phyloP scores from a whole-genome alignment of 2,797 vertebrate species.

The Synaphobranchus kaupii region DNA sequence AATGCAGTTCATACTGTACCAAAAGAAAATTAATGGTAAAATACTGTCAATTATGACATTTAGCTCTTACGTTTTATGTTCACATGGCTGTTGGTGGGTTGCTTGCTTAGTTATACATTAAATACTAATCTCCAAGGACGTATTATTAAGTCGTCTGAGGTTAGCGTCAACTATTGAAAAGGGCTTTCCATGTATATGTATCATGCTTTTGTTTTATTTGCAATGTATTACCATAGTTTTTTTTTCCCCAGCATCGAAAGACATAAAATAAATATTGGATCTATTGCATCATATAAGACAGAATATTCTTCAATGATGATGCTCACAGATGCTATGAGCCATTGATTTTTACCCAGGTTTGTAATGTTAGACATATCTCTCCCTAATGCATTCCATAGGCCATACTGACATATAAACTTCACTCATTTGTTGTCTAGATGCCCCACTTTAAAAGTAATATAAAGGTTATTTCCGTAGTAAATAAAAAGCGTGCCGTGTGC shows the following conservation, averaged over 20 bases:
- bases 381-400: background rate
- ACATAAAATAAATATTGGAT: background rate
- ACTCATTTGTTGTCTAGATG: background rate
- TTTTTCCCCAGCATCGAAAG: background rate
- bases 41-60: background rate
- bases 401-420: background rate
- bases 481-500: background rate
- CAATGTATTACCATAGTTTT: background rate
- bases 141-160: background rate
- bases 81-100: background rate
- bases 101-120: background rate
- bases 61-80: background rate
- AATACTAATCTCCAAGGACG: background rate
- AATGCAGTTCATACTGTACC: background rate
- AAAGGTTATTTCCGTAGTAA: background rate
- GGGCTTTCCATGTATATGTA: background rate
- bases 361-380: slow-evolving; percentile 11
- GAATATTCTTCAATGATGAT: background rate
- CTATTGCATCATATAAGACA: background rate
- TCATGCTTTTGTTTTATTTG: background rate
- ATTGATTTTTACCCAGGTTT: background rate
- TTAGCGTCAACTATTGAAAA: background rate
- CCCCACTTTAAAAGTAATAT: slow-evolving; percentile 11
- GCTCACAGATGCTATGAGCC: background rate
- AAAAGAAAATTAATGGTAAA: background rate